Evolutionary conservation across 2,888 invertebrate genomes (phyloP), one percentile per base, ranked within the genome.

Genomic region (Tetropium fuscum): DNA sequence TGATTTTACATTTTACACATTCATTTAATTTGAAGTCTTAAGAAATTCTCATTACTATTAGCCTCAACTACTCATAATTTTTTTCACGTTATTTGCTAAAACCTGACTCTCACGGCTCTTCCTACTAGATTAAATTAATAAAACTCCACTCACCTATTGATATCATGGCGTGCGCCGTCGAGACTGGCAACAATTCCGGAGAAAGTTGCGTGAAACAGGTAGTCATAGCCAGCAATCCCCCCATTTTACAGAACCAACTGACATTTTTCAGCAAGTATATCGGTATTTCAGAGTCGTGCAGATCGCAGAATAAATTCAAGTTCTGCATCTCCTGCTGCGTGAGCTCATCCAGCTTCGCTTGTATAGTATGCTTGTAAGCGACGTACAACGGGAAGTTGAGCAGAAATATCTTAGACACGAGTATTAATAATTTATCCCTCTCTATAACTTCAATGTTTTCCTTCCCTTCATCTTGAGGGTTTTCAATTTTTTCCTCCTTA

Each of bases 261-360:
- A 97, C 95, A 83, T 97, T 96, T 55, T 95, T 88, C 60, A 97
- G 85, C 65, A 97, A 85, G 80, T 93, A 94, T 58, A 95, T 91
- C 18, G 96, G 95, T 77, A 96, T 92, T 82, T 97, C 97, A 53
- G 94, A 92, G 82, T 97, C 97, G 83, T 96, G 92, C 45, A 96
- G 86, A 83, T 97, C 96, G 84, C 96, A 96, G 79, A 90, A 94
- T 64, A 90, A 87, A 80, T 90, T 90, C 66, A 92, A 82, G 72
- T 87, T 87, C 73, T 88, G 89, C 81, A 92, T 91, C 83, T 96
- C 96, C 77, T 93, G 93, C 71, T 93, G 89, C 6, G 91, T 89
- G 5, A 94, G 84, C 72, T 94, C 94, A 83, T 94, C 94, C 60
- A 93, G 82, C 66, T 93, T 90, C 44, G 91, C 87, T 74, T 93